Conservation (phyloP, 1,140 invertebrate species). For the Orchestia grillus region DNA sequence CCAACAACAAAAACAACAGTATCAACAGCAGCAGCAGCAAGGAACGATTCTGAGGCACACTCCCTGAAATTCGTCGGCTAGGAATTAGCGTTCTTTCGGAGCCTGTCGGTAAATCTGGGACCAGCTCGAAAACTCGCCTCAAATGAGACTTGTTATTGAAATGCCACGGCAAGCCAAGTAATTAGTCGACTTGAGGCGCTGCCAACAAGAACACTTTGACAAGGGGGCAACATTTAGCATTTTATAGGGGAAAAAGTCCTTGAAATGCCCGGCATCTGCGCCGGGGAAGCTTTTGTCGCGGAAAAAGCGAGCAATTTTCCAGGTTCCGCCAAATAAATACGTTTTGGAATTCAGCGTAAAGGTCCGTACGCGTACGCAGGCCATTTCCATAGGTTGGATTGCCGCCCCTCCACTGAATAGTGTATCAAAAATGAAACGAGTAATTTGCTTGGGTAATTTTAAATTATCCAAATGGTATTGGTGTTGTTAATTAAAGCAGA, state of each 20-base stretch:
- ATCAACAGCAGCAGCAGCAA: not conserved
- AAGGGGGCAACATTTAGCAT: not conserved
- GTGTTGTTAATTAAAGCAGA: no score
- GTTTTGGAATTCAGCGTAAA: not conserved
- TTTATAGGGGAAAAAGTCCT: not conserved
- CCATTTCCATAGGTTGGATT: no score
- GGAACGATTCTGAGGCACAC: not conserved
- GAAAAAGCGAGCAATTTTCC: not conserved
- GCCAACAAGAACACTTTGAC: not conserved
- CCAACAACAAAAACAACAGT: not conserved
- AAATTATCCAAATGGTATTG: no score
- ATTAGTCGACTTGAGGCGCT: constrained; percentile 6
- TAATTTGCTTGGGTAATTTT: no score
- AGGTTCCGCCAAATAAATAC: no score
- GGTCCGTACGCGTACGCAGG: no score
- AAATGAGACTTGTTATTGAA: constrained; percentile 41
- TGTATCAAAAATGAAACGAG: no score
- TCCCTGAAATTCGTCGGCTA: not conserved
- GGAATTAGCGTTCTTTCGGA: constrained; percentile 18
- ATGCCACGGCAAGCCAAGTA: constrained; percentile 5
- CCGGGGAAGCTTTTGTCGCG: not conserved
- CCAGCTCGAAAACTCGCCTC: not conserved
- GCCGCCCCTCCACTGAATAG: no score
- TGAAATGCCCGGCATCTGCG: not conserved
- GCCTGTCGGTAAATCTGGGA: not conserved